phyloP scores from a whole-genome alignment of 2,113 vertebrate genomes.

The Neogobius melanostomus region DNA sequence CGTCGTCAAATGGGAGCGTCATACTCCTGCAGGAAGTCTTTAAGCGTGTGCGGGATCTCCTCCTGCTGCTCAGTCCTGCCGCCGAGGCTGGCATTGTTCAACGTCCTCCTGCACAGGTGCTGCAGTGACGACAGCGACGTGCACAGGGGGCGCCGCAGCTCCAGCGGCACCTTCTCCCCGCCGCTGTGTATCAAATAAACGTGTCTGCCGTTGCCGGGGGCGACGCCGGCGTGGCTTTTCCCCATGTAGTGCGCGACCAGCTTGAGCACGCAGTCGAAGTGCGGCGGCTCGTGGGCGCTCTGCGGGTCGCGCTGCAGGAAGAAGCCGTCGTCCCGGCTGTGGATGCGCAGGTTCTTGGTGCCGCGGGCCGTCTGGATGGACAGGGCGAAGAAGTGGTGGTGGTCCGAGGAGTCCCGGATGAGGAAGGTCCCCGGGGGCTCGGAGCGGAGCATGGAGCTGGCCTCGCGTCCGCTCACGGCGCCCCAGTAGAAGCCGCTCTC shows the following conservation, averaged over 20 bases:
- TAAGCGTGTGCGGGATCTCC: constrained; percentile 87
- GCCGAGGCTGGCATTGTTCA: constrained; percentile 82
- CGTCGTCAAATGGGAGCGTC: constrained; percentile 89
- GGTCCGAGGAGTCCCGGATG: constrained; percentile 96
- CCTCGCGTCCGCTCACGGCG: constrained; percentile 88
- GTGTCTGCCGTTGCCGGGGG: constrained; percentile 51
- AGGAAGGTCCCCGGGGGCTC: constrained; percentile 94
- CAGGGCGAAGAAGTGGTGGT: constrained; percentile 96
- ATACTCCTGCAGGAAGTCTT: constrained; percentile 93
- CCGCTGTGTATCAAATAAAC: constrained; percentile 92
- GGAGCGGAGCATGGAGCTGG: constrained; percentile 85
- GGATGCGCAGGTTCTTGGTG: constrained; percentile 96
- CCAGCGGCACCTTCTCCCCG: constrained; percentile 90
- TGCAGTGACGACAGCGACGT: constrained; percentile 90
- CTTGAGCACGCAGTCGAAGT: constrained; percentile 95
- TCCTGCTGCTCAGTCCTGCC: constrained; percentile 79
- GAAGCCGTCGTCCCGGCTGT: constrained; percentile 90
- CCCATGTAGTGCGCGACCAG: constrained; percentile 96
- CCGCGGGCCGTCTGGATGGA: constrained; percentile 92
- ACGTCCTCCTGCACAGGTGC: constrained; percentile 93
- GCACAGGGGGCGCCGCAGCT: constrained; percentile 86
- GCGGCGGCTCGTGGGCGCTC: constrained; percentile 85
- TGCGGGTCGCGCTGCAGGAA: constrained; percentile 90
- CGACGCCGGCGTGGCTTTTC: constrained; percentile 44
- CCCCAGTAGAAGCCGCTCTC: constrained; percentile 99